Percentiles rank a stretch among this genome's conserved stretches.
phyloP scores from a whole-genome alignment of 2,113 vertebrate genomes.

The Stictonetta naevosa region DNA sequence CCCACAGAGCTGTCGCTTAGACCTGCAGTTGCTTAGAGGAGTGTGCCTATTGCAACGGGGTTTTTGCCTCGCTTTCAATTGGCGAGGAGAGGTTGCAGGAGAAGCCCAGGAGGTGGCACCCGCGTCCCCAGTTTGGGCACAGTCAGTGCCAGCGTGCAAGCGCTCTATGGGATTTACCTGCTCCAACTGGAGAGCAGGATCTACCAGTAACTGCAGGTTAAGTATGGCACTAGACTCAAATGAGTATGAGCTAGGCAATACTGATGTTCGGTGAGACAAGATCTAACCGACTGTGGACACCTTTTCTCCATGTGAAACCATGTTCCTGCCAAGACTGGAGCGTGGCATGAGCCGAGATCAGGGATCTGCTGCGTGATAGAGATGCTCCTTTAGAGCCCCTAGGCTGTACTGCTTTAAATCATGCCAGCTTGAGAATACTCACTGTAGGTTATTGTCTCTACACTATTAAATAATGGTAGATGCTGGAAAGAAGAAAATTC shows the following conservation, averaged over 20 bases:
- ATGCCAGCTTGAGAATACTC: neutral
- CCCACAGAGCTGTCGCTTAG: neutral
- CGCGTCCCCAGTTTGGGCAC: rapidly evolving
- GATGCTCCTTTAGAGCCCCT: neutral
- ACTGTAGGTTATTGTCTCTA: neutral
- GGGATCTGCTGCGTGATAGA: neutral
- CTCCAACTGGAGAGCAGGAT: neutral
- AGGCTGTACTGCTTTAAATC: neutral
- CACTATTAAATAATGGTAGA: neutral
- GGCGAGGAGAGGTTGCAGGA: neutral
- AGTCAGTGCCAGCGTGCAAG: rapidly evolving
- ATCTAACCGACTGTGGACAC: neutral
- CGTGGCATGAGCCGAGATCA: rapidly evolving
- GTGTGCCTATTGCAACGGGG: rapidly evolving
- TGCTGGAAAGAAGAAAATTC: neutral
- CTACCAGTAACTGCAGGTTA: neutral
- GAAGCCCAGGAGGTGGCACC: neutral
- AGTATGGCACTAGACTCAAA: neutral
- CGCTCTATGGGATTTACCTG: rapidly evolving
- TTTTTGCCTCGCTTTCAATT: rapidly evolving
- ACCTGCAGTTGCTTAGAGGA: neutral
- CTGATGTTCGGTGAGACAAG: rapidly evolving
- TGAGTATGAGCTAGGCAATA: neutral
- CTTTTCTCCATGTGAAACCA: neutral
- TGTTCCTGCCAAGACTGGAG: neutral